Evolutionary conservation across 1,140 invertebrate species (phyloP).

Genomic region (Drosophila chauvacae): DNA sequence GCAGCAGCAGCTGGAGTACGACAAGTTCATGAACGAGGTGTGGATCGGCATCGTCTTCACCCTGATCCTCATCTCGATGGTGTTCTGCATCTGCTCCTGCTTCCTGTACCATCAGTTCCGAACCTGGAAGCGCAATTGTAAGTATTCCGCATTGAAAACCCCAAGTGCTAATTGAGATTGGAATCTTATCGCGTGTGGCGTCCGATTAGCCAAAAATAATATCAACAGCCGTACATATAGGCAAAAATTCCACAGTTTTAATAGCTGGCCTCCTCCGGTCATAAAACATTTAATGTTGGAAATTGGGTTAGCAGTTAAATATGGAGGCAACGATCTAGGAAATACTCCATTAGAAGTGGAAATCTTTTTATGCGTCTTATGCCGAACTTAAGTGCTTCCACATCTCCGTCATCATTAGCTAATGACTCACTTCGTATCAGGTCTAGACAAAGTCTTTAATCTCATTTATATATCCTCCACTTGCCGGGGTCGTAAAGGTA

Average conservation of each 20-base stretch:
- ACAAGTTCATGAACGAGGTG: slow-evolving; percentile 84
- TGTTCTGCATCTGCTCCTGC: slow-evolving; percentile 83
- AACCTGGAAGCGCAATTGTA: slow-evolving; percentile 84
- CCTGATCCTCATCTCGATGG: slow-evolving; percentile 80
- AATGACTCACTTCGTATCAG: slow-evolving; percentile 9
- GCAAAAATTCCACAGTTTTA: slow-evolving; percentile 27
- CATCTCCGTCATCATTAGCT: slow-evolving; percentile 17
- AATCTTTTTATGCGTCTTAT: slow-evolving; percentile 23
- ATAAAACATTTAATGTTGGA: slow-evolving; percentile 15
- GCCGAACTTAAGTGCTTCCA: slow-evolving; percentile 10
- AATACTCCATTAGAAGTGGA: slow-evolving; percentile 41
- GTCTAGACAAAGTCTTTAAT: slow-evolving; percentile 8
- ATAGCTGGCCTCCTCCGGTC: neutral
- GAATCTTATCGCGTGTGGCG: slow-evolving; percentile 34
- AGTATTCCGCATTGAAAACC: slow-evolving; percentile 48
- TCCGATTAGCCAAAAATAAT: slow-evolving; percentile 34
- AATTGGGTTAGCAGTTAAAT: slow-evolving; percentile 26
- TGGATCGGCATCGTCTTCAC: slow-evolving; percentile 84
- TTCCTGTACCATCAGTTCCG: slow-evolving; percentile 83
- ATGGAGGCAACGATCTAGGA: slow-evolving; percentile 5
- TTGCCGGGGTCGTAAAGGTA: slow-evolving; percentile 9
- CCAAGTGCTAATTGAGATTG: slow-evolving; percentile 10
- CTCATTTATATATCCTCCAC: slow-evolving; percentile 8
- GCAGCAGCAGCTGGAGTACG: slow-evolving; percentile 81
- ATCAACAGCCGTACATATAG: neutral